Percentiles rank a stretch among this genome's conserved stretches.
phyloP scores from a whole-genome alignment of 2,113 vertebrate species.

The Nothobranchius kuhntae region DNA sequence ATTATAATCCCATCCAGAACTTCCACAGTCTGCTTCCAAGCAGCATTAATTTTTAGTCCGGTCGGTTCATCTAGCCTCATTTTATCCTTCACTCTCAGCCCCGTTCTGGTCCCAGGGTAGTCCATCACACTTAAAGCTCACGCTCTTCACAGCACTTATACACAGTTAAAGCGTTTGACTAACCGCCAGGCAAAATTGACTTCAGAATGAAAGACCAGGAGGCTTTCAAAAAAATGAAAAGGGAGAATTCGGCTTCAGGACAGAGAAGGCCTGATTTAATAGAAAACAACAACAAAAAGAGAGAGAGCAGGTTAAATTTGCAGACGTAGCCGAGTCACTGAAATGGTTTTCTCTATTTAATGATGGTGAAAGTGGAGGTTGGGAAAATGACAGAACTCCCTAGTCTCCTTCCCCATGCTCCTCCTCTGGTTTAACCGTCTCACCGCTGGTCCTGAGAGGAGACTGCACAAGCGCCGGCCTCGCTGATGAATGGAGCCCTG shows the following conservation, averaged over 20 bases:
- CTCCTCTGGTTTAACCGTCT: conserved; percentile 30
- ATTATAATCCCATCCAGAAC: conserved; percentile 64
- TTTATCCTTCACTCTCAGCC: conserved; percentile 43
- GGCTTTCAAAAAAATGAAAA: conserved; percentile 69
- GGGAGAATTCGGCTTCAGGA: conserved; percentile 54
- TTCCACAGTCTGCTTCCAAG: conserved; percentile 40
- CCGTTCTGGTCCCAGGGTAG: conserved; percentile 52
- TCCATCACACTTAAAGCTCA: conserved; percentile 60
- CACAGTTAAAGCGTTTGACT: conserved; percentile 72
- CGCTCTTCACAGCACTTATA: conserved; percentile 60
- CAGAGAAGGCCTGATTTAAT: conserved; percentile 59
- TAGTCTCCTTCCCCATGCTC: conserved; percentile 5
- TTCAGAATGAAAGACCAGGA: conserved; percentile 59
- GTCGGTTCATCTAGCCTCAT: conserved; percentile 46
- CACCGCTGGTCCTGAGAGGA: conserved; percentile 34
- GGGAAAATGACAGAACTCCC: conserved; percentile 25
- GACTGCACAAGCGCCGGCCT: conserved; percentile 54
- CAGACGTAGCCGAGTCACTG: conserved; percentile 38
- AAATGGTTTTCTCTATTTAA: conserved; percentile 54
- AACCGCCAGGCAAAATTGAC: conserved; percentile 64
- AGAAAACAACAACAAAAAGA: conserved; percentile 30
- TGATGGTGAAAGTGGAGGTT: conserved; percentile 13
- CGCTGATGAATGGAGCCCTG: conserved; percentile 66
- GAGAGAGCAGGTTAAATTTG: conserved; percentile 21
- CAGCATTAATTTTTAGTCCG: conserved; percentile 37